These are phyloP conservation scores for Pseudopodoces humilis DNA, from an alignment of 2,113 vertebrate species.

Conservation along the genomic window DNA sequence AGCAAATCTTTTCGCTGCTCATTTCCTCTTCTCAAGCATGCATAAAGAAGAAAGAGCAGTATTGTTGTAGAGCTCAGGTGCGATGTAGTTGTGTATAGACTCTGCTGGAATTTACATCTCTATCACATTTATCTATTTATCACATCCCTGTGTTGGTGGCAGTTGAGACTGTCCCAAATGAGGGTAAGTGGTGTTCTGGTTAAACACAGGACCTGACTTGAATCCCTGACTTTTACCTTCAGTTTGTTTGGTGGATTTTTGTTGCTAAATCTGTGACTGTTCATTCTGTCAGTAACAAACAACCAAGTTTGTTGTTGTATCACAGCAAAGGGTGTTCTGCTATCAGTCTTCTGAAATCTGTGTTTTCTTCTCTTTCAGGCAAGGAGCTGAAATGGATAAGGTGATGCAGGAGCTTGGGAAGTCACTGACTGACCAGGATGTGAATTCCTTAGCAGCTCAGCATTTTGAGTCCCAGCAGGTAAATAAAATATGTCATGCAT, in stretches of 20 bases:
- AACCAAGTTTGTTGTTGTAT: neutral
- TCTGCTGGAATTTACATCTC: neutral
- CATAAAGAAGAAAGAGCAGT: neutral
- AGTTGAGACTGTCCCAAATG: neutral
- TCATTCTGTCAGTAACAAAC: neutral
- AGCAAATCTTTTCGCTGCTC: neutral
- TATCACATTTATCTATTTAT: neutral
- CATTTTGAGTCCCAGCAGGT: conserved; percentile 98
- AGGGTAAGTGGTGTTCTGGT: neutral
- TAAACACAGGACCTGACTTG: neutral
- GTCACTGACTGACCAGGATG: conserved; percentile 91
- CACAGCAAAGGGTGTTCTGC: neutral
- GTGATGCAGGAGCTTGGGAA: conserved; percentile 97
- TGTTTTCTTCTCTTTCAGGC: conserved; percentile 71
- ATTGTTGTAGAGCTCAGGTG: neutral
- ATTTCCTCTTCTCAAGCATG: neutral
- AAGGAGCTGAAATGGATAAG: conserved; percentile 92
- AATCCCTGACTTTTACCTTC: neutral
- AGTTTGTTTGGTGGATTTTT: neutral
- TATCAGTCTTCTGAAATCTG: neutral
- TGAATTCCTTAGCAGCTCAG: conserved; percentile 91
- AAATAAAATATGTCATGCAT: neutral
- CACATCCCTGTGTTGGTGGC: neutral
- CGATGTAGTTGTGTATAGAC: neutral
- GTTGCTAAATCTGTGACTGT: neutral